These are phyloP conservation scores for Proisotoma minuta DNA, from an alignment of 2,888 invertebrate genomes.

Conservation along the genomic window DNA sequence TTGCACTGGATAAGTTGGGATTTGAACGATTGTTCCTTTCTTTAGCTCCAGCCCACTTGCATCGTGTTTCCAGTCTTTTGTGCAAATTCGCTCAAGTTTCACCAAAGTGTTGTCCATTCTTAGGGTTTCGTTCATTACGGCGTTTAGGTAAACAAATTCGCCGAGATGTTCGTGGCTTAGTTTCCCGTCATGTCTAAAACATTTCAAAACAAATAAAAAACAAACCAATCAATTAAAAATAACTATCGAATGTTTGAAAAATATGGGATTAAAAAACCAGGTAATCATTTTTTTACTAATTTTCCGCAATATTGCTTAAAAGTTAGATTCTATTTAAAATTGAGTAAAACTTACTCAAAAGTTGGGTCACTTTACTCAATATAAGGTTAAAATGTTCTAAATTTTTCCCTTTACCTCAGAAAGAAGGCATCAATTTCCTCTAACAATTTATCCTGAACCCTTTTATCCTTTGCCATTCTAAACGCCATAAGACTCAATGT, in stretches of 20 bases:
- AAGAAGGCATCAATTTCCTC: not conserved
- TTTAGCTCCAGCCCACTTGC: slow-evolving; percentile 19
- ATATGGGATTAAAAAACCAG: too few species aligned
- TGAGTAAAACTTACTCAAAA: too few species aligned
- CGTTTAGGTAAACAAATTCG: slow-evolving; percentile 25
- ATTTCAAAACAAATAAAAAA: too few species aligned
- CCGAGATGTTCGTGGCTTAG: slow-evolving; percentile 26
- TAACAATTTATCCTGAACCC: not conserved
- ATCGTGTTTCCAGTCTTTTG: slow-evolving; percentile 31
- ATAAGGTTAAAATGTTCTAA: too few species aligned
- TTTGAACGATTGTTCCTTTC: slow-evolving; percentile 19
- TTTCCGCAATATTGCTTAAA: too few species aligned
- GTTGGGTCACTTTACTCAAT: too few species aligned
- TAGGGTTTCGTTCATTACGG: slow-evolving; percentile 32
- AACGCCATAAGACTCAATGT: slow-evolving; percentile 26
- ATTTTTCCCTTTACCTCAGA: too few species aligned
- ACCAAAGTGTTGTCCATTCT: slow-evolving; percentile 30
- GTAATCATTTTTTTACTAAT: too few species aligned
- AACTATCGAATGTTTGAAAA: too few species aligned
- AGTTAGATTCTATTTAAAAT: too few species aligned
- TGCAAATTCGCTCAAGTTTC: slow-evolving; percentile 27
- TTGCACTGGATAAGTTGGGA: slow-evolving; percentile 21
- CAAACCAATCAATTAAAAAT: too few species aligned
- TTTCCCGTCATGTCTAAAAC: slow-evolving; percentile 23
- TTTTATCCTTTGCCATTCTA: slow-evolving; percentile 21